Evolutionary conservation across 2,113 vertebrate genomes (phyloP).

Genomic region (Ciconia boyciana): DNA sequence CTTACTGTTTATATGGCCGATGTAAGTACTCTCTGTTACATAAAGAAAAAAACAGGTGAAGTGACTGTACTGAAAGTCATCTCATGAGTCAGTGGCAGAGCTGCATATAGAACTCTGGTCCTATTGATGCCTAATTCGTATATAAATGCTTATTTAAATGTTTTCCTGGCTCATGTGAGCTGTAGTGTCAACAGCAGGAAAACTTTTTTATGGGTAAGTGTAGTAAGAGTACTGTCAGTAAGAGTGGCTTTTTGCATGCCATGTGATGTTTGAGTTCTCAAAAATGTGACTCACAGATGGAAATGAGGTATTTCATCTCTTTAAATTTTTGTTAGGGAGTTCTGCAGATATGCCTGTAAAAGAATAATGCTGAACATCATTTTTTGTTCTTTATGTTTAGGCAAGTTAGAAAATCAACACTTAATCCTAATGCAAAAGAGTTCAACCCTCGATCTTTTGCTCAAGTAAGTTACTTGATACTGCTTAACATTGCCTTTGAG

Average conservation of each 20-base stretch:
- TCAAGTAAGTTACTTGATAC: slow-evolving; percentile 78
- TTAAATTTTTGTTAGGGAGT: neutral
- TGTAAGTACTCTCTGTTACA: neutral
- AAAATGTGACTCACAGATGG: neutral
- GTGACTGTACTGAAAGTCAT: neutral
- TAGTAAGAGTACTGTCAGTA: neutral
- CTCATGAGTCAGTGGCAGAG: neutral
- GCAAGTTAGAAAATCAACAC: slow-evolving; percentile 96
- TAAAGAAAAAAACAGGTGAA: neutral
- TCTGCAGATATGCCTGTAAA: neutral
- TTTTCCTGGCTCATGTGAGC: neutral
- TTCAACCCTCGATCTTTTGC: slow-evolving; percentile 95
- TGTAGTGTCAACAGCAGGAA: neutral
- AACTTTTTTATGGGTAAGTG: neutral
- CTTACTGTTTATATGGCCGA: neutral
- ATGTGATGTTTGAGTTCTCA: neutral
- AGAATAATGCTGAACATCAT: neutral
- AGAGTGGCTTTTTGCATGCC: neutral
- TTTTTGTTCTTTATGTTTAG: slow-evolving; percentile 69
- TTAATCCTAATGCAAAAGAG: slow-evolving; percentile 98
- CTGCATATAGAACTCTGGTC: neutral
- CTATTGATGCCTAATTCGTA: neutral
- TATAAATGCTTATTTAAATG: neutral
- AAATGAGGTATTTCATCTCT: neutral
- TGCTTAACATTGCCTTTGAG: neutral